Evolutionary conservation across 2,797 vertebrate species (phyloP), one percentile per base, ranked within the genome.

Genomic region (Spinus pinus): DNA sequence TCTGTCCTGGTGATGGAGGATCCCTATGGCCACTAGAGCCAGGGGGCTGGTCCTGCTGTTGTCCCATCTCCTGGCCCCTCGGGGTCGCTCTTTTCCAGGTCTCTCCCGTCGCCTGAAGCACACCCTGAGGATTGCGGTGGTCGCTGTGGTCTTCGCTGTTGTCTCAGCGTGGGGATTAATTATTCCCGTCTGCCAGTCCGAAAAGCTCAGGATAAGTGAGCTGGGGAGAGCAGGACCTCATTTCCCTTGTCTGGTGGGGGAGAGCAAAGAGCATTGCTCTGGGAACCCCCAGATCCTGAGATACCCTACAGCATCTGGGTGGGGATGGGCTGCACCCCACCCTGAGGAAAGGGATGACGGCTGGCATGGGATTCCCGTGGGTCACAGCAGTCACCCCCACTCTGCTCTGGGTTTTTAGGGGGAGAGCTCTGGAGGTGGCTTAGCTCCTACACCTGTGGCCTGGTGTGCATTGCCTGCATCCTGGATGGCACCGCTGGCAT

Each of bases 341-440:
- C 7, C 50, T 0, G 31, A 20, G 72, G 47, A 21, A 23, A 23
- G 56, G n/a, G 51, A 3, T 16, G 25, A 25, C 14, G 14, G n/a
- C 22, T 46, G 64, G 25, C 1, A 0, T 0, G 1, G 82, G 46
- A 4, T 3, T 12, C 13, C 2, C 0, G 0, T 6, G 7, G n/a
- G 15, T 24, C 58, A 4, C 35, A 3, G 28, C 8, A 1, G 14
- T 79, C 77, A 79, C 62, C 28, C 25, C 14, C 0, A 42, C 4
- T 0, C 51, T 50, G 75, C 90, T 81, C 50, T 93, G 85, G 44
- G 10, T 14, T 53, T 39, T 27, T n/a, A 96, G 95, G 96, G 12
- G 95, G 96, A 5, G 93, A 96, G 37, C 94, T 96, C 54, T 96
- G 96, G 96, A 49, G 91, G 41, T 96, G 95, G 95, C 96, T 96